These are phyloP conservation scores for Pterostichus madidus DNA, from an alignment of 2,888 invertebrate genomes.

Conservation along the genomic window DNA sequence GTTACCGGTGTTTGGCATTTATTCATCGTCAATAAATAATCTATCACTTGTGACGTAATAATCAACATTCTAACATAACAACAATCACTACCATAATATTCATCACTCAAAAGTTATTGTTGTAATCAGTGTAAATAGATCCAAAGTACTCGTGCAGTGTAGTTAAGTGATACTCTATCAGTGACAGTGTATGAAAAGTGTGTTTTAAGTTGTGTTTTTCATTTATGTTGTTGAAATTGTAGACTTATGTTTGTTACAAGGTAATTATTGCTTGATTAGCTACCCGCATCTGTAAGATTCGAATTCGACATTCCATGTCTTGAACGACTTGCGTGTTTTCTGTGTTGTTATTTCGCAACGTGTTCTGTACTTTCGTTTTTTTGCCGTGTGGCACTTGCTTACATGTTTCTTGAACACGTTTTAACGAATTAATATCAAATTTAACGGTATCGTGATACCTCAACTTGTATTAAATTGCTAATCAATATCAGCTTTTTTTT, in stretches of 20 bases:
- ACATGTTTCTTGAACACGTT: conserved; percentile 28
- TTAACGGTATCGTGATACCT: conserved; percentile 44
- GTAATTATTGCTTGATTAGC: conserved; percentile 50
- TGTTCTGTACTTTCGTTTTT: conserved; percentile 38
- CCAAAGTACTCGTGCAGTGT: not conserved
- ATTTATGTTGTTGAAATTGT: conserved; percentile 48
- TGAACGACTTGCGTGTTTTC: conserved; percentile 22
- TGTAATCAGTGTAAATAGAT: conserved; percentile 21
- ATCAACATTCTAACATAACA: not conserved
- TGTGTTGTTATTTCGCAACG: conserved; percentile 12
- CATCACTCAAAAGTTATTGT: conserved; percentile 11
- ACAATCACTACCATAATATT: not conserved
- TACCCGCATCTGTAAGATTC: conserved; percentile 18
- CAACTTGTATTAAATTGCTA: conserved; percentile 34
- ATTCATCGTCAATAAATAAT: conserved; percentile 18
- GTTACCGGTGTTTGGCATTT: conserved; percentile 56
- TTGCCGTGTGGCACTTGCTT: conserved; percentile 56
- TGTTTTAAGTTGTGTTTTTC: conserved; percentile 34
- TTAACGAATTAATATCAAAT: conserved; percentile 37
- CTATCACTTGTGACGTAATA: conserved; percentile 10
- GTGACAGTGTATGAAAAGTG: conserved; percentile 39
- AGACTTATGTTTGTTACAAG: conserved; percentile 62
- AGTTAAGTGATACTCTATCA: not conserved
- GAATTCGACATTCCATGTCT: conserved; percentile 28
- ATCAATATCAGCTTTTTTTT: conserved; percentile 25